Evolutionary conservation across 2,113 vertebrate species (phyloP).

Genomic region (Trogon surrucura): DNA sequence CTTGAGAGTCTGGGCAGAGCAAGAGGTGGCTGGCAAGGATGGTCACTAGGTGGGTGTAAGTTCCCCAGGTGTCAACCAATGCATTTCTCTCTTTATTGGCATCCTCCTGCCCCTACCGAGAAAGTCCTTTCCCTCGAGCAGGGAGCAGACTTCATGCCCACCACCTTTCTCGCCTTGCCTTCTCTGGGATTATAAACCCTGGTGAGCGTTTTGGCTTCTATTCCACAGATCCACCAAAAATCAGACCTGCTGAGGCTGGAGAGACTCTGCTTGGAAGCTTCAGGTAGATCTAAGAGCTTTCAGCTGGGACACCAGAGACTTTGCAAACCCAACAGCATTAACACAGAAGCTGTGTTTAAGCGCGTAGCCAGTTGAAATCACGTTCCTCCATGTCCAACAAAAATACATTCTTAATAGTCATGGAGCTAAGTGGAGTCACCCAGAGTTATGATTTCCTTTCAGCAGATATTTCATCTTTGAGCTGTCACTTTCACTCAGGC

Average conservation of each 20-base stretch:
- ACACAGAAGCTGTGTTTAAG: not conserved
- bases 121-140: not conserved
- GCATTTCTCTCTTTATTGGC: fast-evolving
- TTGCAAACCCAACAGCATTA: not conserved
- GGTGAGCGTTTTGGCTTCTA: not conserved
- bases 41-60: not conserved
- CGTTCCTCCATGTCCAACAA: not conserved
- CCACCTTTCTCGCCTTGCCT: not conserved
- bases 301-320: not conserved
- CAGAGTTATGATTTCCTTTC: constrained; percentile 72
- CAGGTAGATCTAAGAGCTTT: not conserved
- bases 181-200: not conserved
- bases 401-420: constrained; percentile 44
- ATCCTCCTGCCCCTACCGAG: not conserved
- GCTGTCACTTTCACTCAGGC: constrained; percentile 76
- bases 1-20: not conserved
- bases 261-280: not conserved
- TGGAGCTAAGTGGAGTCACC: constrained; percentile 68
- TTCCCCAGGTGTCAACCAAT: not conserved
- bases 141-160: not conserved
- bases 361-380: not conserved
- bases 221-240: not conserved
- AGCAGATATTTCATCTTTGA: constrained; percentile 68
- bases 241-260: not conserved
- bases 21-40: not conserved